These are phyloP conservation scores for Eidolon helvum DNA, from an alignment of 2,113 vertebrate species.

Conservation along the genomic window DNA sequence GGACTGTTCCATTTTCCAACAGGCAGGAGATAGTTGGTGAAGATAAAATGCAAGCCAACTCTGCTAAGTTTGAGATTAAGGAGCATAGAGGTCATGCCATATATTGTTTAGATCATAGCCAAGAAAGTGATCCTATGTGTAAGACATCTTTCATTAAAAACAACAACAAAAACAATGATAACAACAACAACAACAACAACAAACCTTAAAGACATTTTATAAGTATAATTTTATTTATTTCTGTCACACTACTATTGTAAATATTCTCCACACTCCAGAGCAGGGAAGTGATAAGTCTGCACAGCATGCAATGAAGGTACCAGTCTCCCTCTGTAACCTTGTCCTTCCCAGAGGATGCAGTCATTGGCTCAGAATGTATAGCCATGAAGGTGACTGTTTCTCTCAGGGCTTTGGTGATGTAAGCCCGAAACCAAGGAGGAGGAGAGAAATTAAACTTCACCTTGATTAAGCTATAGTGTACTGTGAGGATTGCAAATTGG, in stretches of 20 bases:
- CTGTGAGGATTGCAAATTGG: background rate
- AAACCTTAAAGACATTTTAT: background rate
- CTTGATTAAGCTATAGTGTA: background rate
- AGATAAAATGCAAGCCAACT: background rate
- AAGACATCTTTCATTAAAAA: background rate
- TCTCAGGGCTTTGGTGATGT: constrained; percentile 37
- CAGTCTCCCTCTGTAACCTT: background rate
- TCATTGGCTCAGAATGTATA: constrained; percentile 24
- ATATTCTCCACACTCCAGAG: background rate
- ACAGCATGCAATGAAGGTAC: fast-evolving
- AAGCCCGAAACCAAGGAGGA: constrained; percentile 33
- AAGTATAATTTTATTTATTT: background rate
- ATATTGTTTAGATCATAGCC: background rate
- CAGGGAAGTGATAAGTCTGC: background rate
- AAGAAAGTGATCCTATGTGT: background rate
- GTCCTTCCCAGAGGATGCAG: background rate
- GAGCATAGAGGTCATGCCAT: background rate
- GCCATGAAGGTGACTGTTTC: constrained; percentile 19
- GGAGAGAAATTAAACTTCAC: background rate
- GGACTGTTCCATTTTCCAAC: background rate
- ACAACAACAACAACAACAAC: background rate
- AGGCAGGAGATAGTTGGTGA: background rate
- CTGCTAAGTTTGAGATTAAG: background rate
- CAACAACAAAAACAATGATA: background rate
- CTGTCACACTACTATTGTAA: background rate